Conservation (phyloP, 2,888 invertebrate genomes). For the Eupsilia transversa region DNA sequence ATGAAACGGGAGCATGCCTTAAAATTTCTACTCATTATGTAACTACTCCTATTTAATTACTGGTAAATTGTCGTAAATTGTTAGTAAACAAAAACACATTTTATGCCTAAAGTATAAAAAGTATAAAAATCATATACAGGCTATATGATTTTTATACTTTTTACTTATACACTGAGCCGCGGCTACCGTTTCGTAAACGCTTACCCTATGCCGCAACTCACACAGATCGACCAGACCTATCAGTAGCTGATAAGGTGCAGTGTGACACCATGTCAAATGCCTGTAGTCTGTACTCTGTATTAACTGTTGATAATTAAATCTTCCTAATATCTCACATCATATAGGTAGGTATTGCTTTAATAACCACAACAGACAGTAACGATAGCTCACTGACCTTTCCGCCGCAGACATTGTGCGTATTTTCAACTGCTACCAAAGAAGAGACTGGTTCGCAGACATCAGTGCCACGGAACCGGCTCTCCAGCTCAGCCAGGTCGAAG, state of each 20-base stretch:
- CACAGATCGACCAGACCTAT: not conserved
- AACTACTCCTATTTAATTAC: too few species aligned
- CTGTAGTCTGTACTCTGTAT: too few species aligned
- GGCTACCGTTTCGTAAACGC: not conserved
- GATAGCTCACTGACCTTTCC: conserved; percentile 91
- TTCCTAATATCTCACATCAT: not conserved
- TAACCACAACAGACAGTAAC: not conserved
- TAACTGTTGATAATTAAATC: not conserved
- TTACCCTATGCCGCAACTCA: not conserved
- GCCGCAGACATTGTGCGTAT: conserved; percentile 97
- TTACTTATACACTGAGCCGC: too few species aligned
- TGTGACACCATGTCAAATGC: too few species aligned
- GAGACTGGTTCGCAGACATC: conserved; percentile 95
- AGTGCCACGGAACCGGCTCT: conserved; percentile 92
- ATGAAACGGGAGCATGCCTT: too few species aligned
- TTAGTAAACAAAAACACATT: too few species aligned
- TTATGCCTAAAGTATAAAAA: too few species aligned
- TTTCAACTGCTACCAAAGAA: conserved; percentile 95
- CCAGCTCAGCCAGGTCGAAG: conserved; percentile 93
- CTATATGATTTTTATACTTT: too few species aligned
- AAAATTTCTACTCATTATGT: too few species aligned
- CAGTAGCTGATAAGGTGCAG: too few species aligned
- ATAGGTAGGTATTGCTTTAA: not conserved
- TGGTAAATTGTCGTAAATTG: too few species aligned
- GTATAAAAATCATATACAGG: too few species aligned